Conservation (phyloP, 2,888 invertebrate species). For the Luperina testacea region DNA sequence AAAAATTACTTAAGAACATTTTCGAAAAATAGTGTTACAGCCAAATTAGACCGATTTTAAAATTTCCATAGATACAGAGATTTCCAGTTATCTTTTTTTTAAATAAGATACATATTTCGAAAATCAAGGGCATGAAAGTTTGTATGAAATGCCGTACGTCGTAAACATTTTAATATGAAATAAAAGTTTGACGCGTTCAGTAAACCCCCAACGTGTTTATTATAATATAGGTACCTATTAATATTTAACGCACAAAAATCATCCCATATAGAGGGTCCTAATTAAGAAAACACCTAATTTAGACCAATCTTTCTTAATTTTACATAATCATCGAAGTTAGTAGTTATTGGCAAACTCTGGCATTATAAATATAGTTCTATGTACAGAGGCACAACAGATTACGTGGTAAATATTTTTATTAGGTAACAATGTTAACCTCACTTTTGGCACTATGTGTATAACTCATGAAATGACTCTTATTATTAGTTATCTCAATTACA, state of each 20-base stretch:
- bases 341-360: not conserved
- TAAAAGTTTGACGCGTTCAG: not conserved
- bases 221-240: not conserved
- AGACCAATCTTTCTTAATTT: not conserved
- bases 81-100: too few species aligned
- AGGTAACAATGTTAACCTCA: not conserved
- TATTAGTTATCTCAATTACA: not conserved
- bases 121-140: too few species aligned
- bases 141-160: too few species aligned
- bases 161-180: not conserved
- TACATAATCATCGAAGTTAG: not conserved
- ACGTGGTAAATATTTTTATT: not conserved
- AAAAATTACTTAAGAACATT: too few species aligned
- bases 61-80: too few species aligned
- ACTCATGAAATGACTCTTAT: not conserved
- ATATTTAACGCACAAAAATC: not conserved
- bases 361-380: not conserved
- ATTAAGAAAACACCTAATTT: not conserved
- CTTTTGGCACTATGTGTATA: not conserved
- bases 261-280: not conserved
- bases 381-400: not conserved
- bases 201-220: not conserved
- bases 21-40: too few species aligned
- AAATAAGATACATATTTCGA: too few species aligned
- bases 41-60: too few species aligned